phyloP scores from a whole-genome alignment of 2,888 invertebrate species.

The Willowsia nigromaculata region DNA sequence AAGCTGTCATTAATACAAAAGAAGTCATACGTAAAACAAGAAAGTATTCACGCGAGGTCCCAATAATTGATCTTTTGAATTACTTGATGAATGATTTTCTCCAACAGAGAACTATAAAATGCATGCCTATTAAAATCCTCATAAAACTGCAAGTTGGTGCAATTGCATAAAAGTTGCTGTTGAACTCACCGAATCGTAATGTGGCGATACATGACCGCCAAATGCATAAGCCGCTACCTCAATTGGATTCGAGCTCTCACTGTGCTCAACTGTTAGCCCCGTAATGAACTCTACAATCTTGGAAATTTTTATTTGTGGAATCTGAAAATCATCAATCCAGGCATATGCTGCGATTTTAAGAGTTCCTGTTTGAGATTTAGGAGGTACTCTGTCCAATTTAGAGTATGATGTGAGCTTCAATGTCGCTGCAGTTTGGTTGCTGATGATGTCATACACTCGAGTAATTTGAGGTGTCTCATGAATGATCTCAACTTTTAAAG shows the following conservation, averaged over 20 bases:
- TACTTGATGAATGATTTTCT: too few relatives aligned
- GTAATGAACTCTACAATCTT: conserved; percentile 75
- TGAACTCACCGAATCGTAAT: conserved; percentile 75
- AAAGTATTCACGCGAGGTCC: conserved; percentile 76
- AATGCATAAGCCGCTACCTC: conserved; percentile 77
- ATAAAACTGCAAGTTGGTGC: too few relatives aligned
- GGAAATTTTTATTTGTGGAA: conserved; percentile 72
- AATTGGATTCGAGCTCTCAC: conserved; percentile 71
- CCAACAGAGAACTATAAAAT: too few relatives aligned
- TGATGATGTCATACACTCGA: conserved; percentile 72
- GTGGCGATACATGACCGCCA: conserved; percentile 77
- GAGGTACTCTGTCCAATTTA: conserved; percentile 71
- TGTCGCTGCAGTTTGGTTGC: conserved; percentile 71
- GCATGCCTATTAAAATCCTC: too few relatives aligned
- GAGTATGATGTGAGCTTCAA: conserved; percentile 66
- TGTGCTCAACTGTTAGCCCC: conserved; percentile 73
- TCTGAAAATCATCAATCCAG: conserved; percentile 75
- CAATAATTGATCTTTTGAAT: too few relatives aligned
- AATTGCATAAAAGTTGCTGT: too few relatives aligned
- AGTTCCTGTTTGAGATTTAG: conserved; percentile 66
- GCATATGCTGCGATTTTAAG: conserved; percentile 76
- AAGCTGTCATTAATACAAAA: too few relatives aligned
- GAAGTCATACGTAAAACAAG: conserved; percentile 75
- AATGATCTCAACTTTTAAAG: conserved; percentile 71
- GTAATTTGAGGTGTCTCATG: conserved; percentile 51